A percentile compares a stretch with the other conserved stretches of the same genome.
These are phyloP conservation scores for Thyatira batis DNA, from an alignment of 2,888 invertebrate genomes.

Conservation along the genomic window DNA sequence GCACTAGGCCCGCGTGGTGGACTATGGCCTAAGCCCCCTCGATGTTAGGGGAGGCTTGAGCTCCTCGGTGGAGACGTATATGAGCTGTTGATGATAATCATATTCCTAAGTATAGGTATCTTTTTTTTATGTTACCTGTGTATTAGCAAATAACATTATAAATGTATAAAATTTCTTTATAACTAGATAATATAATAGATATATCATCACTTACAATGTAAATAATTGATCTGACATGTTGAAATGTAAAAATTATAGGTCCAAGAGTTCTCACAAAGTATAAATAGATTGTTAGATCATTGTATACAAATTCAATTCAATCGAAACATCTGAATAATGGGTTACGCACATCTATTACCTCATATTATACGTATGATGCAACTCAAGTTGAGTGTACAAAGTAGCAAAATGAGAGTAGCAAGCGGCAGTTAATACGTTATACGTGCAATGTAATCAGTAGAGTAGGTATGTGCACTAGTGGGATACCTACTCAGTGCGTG, in stretches of 20 bases:
- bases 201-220: too few species aligned
- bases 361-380: constrained; percentile 34
- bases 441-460: background rate
- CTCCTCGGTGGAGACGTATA: too few species aligned
- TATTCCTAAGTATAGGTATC: background rate
- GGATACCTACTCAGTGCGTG: background rate
- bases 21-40: too few species aligned
- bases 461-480: background rate
- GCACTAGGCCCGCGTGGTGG: too few species aligned
- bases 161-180: background rate
- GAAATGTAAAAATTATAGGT: too few species aligned
- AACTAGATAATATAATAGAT: background rate
- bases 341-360: constrained; percentile 26
- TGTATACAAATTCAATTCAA: constrained; percentile 4
- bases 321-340: constrained; percentile 12
- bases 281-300: background rate
- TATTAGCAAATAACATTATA: background rate
- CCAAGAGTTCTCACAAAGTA: too few species aligned
- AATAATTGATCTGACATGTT: too few species aligned
- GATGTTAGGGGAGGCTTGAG: too few species aligned
- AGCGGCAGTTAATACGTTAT: background rate
- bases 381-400: constrained; percentile 34
- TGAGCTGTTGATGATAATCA: too few species aligned
- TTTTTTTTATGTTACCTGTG: too few species aligned
- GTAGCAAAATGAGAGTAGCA: constrained; percentile 29